Percentiles rank a stretch among this genome's conserved stretches.
Conservation (phyloP, 2,113 vertebrate genomes). For the Sminthopsis crassicaudata region DNA sequence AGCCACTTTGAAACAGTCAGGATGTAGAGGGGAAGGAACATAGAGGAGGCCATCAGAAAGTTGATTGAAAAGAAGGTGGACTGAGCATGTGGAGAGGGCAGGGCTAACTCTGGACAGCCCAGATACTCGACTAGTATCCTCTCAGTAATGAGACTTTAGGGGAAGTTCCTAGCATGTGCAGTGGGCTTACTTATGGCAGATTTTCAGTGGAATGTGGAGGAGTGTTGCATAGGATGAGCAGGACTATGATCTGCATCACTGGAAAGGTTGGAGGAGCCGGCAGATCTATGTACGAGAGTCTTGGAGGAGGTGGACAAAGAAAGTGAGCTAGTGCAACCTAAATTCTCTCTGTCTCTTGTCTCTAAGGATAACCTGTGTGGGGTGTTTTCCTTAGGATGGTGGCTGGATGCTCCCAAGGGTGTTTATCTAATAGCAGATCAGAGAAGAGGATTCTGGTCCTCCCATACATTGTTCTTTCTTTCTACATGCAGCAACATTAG, state of each 20-base stretch:
- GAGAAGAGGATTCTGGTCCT: not conserved
- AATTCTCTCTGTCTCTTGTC: not conserved
- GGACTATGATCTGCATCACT: not conserved
- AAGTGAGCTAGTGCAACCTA: rapidly evolving
- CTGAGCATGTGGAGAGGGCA: not conserved
- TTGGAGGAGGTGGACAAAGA: not conserved
- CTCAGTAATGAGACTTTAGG: not conserved
- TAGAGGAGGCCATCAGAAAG: not conserved
- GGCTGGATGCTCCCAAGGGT: not conserved
- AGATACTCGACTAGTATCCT: not conserved
- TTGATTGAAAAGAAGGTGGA: not conserved
- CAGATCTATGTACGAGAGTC: not conserved
- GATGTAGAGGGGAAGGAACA: not conserved
- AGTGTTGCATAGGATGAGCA: not conserved
- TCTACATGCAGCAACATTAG: not conserved
- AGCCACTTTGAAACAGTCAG: not conserved
- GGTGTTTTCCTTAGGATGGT: too few species aligned
- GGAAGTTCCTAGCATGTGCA: not conserved
- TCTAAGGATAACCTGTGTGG: rapidly evolving
- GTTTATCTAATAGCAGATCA: not conserved
- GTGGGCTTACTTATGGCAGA: not conserved
- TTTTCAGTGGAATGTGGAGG: not conserved
- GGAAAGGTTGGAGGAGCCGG: not conserved
- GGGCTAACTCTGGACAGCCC: not conserved
- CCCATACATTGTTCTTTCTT: not conserved